Conservation (phyloP, 1,140 invertebrate genomes). For the Paraescarpia echinospica region DNA sequence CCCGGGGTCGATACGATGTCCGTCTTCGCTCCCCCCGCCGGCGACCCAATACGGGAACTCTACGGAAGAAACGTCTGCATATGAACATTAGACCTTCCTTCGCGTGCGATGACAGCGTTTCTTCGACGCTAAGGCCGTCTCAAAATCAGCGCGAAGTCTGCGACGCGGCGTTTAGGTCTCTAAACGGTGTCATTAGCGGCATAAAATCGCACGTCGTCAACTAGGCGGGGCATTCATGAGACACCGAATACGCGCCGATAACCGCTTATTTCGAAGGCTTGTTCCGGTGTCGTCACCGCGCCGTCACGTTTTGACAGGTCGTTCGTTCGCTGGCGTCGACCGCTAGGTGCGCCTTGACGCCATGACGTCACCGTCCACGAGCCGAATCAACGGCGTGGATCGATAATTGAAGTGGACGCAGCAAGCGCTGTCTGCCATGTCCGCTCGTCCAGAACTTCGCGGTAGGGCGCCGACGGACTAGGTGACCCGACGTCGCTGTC, state of each 20-base stretch:
- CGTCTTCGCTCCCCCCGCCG: neutral
- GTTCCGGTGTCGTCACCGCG: neutral
- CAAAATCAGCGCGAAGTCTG: neutral
- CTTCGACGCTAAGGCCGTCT: neutral
- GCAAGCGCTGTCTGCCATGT: neutral
- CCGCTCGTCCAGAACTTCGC: neutral
- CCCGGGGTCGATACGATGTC: neutral
- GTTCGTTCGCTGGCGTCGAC: neutral
- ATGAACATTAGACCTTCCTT: neutral
- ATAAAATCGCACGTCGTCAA: neutral
- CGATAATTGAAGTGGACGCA: neutral
- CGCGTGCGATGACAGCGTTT: neutral
- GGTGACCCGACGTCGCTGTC: neutral
- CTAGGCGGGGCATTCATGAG: neutral
- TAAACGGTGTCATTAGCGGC: neutral
- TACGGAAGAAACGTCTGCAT: neutral
- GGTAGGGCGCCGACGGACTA: neutral
- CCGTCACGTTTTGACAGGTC: neutral
- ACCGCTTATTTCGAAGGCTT: neutral
- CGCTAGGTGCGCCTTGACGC: neutral
- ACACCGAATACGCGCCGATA: neutral
- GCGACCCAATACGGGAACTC: neutral
- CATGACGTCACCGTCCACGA: neutral
- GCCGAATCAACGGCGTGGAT: neutral
- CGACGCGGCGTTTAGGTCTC: neutral